Percentiles rank a stretch among this genome's conserved stretches.
These are phyloP conservation scores for Eupithecia exiguata DNA, from an alignment of 2,888 invertebrate genomes.

Conservation along the genomic window DNA sequence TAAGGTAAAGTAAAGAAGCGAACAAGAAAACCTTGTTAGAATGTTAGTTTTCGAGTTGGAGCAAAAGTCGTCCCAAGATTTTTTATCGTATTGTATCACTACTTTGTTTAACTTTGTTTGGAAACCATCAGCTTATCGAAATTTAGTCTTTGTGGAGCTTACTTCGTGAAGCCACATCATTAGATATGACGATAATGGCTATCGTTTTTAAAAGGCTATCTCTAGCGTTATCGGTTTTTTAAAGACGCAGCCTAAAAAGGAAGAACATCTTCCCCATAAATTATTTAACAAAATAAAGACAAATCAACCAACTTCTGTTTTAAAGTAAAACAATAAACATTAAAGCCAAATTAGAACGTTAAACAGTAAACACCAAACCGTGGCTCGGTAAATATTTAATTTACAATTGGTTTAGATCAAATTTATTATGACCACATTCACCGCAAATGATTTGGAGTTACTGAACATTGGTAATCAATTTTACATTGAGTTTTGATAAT, in stretches of 20 bases:
- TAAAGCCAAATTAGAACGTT: constrained; percentile 11
- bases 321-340: constrained; percentile 6
- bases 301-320: constrained; percentile 3
- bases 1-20: too few relatives aligned
- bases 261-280: neutral
- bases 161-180: neutral
- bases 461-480: constrained; percentile 23
- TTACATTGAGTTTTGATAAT: constrained; percentile 4
- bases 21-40: too few relatives aligned
- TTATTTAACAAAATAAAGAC: neutral
- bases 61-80: too few relatives aligned
- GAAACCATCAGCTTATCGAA: neutral
- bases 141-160: neutral
- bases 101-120: neutral
- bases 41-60: too few relatives aligned
- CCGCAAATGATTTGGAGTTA: constrained; percentile 33
- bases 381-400: constrained; percentile 19
- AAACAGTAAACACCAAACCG: constrained; percentile 18
- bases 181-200: neutral
- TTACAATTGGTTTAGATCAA: constrained; percentile 22
- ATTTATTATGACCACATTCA: constrained; percentile 22
- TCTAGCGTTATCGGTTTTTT: neutral
- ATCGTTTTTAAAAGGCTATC: neutral
- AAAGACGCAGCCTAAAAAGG: neutral
- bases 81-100: too few relatives aligned